Base-by-base conservation (phyloP, 2,888 invertebrate genomes). In the Clostera curtula region DNA sequence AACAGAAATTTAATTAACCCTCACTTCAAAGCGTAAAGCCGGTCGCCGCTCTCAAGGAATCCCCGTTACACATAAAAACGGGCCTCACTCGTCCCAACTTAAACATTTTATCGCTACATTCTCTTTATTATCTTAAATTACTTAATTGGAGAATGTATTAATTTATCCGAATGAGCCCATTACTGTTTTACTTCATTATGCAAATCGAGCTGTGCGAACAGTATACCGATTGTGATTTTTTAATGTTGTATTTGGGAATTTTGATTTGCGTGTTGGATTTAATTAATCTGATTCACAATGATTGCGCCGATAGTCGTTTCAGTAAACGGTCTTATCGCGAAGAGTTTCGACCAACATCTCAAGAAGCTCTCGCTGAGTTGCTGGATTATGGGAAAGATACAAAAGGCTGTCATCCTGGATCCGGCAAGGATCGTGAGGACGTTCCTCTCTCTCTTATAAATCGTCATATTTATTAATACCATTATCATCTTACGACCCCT, bases 1-100 rank as follows among this genome's bases (percentile, higher is more conserved):
- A 70, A 53, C 54, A 63, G 65, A 75, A 70, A 74, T 76, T 77
- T 74, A 76, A 77, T 76, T 77, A 77, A 73, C 63, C 63, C 61
- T 53, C 56, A 59, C 68, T 71, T 72, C 64, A 74, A 75, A 74
- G 67, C 60, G 41, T 51, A 60, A 62, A 73, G 72, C 68, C 73
- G 72, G 69, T 66, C 60, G 58, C 59, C 47, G 48, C 53, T 56
- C 43, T 30, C 33, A 49, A 66, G 65, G 61, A 68, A 67, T 65
- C 59, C 46, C 48, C 50, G 56, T 60, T 61, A 60, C 56, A 61
- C 53, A 56, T 57, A 68, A 74, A 76, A 75, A 68, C n/a, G n/a
- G 69, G 68, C 53, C 57, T 56, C 56, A 57, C 57, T 58, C 56
- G 56, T 55, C 64, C 57, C 56, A 34, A 51, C 57, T 59, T 50